Percentiles rank a stretch among this genome's conserved stretches.
Conservation (phyloP, 1,140 invertebrate genomes). For the Neodiprion lecontei region DNA sequence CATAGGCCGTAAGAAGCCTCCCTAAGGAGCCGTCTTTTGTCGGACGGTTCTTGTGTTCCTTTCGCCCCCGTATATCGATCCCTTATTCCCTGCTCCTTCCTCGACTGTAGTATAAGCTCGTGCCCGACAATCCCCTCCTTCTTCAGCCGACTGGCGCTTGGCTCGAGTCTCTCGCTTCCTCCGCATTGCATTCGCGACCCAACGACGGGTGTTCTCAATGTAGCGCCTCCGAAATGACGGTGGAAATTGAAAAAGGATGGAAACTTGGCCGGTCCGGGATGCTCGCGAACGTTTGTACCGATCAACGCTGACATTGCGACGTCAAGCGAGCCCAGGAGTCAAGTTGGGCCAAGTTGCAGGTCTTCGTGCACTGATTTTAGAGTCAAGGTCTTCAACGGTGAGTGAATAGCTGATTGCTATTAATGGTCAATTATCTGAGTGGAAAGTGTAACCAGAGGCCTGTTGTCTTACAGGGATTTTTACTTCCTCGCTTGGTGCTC, state of each 20-base stretch:
- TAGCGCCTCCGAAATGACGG: not conserved
- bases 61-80: conserved; percentile 47
- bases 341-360: too few species aligned
- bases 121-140: conserved; percentile 26
- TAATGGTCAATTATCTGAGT: not conserved
- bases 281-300: too few species aligned
- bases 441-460: not conserved
- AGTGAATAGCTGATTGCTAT: not conserved
- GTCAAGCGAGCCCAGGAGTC: too few species aligned
- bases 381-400: too few species aligned
- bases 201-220: conserved; percentile 30
- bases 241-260: not conserved
- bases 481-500: too few species aligned
- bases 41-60: conserved; percentile 48
- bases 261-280: too few species aligned
- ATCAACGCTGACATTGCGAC: too few species aligned
- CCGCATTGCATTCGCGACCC: conserved; percentile 40
- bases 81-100: conserved; percentile 26
- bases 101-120: not conserved
- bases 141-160: conserved; percentile 36
- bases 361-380: too few species aligned
- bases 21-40: conserved; percentile 43
- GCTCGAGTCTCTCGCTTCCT: conserved; percentile 32
- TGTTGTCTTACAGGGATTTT: not conserved
- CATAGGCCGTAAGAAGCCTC: conserved; percentile 18